These are phyloP conservation scores for Peromyscus nudipes DNA, from an alignment of 2,797 vertebrate species.

Conservation along the genomic window DNA sequence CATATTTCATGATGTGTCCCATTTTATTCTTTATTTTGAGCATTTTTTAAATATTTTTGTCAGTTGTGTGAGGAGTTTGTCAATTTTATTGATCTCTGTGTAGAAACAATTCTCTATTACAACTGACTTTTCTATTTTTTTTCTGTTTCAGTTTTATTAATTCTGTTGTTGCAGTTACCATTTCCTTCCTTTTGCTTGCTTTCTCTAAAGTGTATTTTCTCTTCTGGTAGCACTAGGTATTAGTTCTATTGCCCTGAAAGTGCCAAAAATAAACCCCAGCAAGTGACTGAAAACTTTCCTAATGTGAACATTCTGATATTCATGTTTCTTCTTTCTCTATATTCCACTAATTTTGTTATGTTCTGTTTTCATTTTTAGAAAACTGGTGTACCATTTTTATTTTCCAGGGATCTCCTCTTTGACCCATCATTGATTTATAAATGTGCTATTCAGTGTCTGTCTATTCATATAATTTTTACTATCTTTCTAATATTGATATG, in stretches of 20 bases:
- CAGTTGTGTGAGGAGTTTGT: background rate
- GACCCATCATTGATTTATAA: background rate
- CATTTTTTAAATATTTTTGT: background rate
- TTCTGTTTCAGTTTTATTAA: constrained; percentile 25
- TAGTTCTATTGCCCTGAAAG: too few species aligned
- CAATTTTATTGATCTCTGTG: background rate
- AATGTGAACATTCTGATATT: background rate
- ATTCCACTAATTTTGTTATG: background rate
- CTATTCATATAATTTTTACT: background rate
- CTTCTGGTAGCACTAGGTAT: background rate
- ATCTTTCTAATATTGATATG: background rate
- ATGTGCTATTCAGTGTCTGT: background rate
- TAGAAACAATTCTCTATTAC: background rate
- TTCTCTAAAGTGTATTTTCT: background rate
- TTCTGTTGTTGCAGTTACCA: background rate
- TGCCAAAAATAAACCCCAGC: background rate
- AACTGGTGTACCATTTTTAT: background rate
- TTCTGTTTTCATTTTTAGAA: constrained; percentile 27
- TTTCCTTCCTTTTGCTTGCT: background rate
- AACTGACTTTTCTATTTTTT: constrained; percentile 1
- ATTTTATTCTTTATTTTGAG: background rate
- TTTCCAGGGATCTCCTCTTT: constrained; percentile 17
- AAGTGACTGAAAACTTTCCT: background rate
- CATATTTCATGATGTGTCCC: background rate
- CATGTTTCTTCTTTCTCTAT: background rate